A percentile compares a stretch with the other conserved stretches of the same genome.
Conservation (phyloP, 2,797 vertebrate genomes). For the Emydoidea blandingii region DNA sequence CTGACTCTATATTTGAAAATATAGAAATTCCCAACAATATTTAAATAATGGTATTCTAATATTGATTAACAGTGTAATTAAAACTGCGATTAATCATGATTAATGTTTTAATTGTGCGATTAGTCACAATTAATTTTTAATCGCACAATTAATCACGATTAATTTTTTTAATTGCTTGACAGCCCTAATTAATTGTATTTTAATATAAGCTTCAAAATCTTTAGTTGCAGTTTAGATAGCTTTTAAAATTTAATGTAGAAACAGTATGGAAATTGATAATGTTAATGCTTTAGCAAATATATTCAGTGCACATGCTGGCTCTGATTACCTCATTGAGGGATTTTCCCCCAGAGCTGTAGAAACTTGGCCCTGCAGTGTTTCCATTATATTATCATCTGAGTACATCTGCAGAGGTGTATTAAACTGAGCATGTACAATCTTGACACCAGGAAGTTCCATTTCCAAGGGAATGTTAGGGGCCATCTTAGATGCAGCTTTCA, state of each 20-base stretch:
- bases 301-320: slow-evolving; percentile 34
- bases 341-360: slow-evolving; percentile 86
- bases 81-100: no score
- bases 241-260: background rate
- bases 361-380: slow-evolving; percentile 87
- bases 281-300: slow-evolving; percentile 30
- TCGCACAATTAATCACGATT: no score
- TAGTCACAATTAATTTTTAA: no score
- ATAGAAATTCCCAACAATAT: no score
- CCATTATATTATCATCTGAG: slow-evolving; percentile 88
- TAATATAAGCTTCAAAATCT: background rate
- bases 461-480: slow-evolving; percentile 86
- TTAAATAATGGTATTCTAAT: no score
- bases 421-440: slow-evolving; percentile 86
- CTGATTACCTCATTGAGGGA: slow-evolving; percentile 81
- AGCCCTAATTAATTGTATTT: background rate
- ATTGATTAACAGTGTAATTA: no score
- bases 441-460: slow-evolving; percentile 85
- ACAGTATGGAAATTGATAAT: background rate
- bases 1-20: no score
- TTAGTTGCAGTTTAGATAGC: background rate
- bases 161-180: no score
- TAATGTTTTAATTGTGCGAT: no score
- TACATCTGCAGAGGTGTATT: slow-evolving; percentile 87
- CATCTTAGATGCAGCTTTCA: slow-evolving; percentile 83